Evolutionary conservation across 2,113 vertebrate species (phyloP).

Genomic region (Nyctibius bracteatus): DNA sequence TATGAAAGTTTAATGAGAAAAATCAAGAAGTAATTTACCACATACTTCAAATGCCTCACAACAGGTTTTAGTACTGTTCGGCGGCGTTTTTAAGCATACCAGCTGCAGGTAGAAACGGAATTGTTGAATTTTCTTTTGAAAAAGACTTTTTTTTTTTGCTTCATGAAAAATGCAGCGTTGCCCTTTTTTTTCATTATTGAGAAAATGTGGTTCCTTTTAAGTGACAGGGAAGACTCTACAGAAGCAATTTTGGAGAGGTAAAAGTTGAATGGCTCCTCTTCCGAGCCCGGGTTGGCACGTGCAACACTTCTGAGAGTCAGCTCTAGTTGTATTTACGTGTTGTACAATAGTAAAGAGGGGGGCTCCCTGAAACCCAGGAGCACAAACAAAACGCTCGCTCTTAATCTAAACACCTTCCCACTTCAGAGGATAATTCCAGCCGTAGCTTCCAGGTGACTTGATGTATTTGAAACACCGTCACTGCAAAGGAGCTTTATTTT

Average conservation of each 20-base stretch:
- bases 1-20: conserved; percentile 24
- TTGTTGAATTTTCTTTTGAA: conserved; percentile 10
- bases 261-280: not conserved
- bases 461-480: not conserved
- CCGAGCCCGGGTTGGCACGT: not conserved
- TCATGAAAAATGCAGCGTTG: conserved; percentile 44
- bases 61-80: not conserved
- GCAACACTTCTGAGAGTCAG: not conserved
- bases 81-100: not conserved
- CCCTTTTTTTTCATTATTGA: conserved; percentile 53
- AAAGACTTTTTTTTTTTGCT: not conserved
- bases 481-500: conserved; percentile 5
- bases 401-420: conserved; percentile 1
- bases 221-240: not conserved
- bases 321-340: not conserved
- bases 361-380: not conserved
- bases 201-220: conserved; percentile 20
- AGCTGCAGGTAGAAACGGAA: not conserved
- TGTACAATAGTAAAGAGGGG: not conserved
- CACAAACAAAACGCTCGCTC: not conserved
- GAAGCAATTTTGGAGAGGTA: not conserved
- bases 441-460: not conserved
- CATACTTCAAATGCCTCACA: not conserved
- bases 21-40: conserved; percentile 22
- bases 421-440: not conserved